Evolutionary conservation across 2,797 vertebrate species (phyloP).

Genomic region (Sebastes kiyomatsui): DNA sequence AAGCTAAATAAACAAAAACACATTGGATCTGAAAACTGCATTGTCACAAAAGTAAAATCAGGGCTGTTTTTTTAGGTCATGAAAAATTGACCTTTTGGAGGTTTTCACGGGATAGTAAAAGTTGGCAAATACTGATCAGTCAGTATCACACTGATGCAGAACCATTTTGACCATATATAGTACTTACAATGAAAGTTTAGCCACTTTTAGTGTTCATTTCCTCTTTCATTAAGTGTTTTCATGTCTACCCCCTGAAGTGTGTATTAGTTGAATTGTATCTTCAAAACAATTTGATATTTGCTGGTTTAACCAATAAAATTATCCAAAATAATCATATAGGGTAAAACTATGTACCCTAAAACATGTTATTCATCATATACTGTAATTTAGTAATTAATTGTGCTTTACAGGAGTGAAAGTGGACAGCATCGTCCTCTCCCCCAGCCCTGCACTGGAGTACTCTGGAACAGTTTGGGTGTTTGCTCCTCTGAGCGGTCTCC

Average conservation of each 20-base stretch:
- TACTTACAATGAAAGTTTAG: background rate
- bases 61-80: background rate
- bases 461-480: slow-evolving; percentile 88
- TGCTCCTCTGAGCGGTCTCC: slow-evolving; percentile 86
- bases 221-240: background rate
- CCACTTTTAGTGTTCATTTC: background rate
- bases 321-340: background rate
- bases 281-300: background rate
- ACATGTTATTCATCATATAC: background rate
- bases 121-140: background rate
- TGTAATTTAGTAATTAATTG: background rate
- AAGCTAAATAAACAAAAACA: background rate
- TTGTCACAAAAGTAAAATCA: background rate
- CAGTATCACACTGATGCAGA: background rate
- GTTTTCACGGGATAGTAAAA: background rate
- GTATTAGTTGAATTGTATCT: background rate
- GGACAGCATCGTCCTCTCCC: slow-evolving; percentile 12
- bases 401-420: slow-evolving; percentile 29
- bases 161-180: background rate
- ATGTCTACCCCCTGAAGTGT: background rate
- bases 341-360: background rate
- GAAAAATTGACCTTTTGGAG: background rate
- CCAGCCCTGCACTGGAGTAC: slow-evolving; percentile 70
- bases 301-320: background rate
- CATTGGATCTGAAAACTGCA: background rate